A percentile compares a stretch with the other conserved stretches of the same genome.
Conservation (phyloP, 1,140 invertebrate species). For the Ceratoteleas bidentatus region DNA sequence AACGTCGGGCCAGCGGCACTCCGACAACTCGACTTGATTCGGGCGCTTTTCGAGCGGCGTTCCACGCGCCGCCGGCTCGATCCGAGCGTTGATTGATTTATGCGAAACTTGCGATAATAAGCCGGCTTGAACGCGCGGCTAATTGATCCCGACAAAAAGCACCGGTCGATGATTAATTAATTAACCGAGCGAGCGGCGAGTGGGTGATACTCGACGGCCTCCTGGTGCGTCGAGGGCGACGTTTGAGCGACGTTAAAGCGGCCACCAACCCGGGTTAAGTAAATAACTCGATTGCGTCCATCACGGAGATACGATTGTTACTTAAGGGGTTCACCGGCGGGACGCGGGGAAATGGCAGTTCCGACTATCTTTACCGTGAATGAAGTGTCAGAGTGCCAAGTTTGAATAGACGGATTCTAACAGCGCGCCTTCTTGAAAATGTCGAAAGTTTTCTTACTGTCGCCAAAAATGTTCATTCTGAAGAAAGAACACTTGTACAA, state of each 20-base stretch:
- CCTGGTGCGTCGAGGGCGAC: background rate
- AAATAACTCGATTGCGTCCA: constrained; percentile 12
- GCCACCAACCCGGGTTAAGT: constrained; percentile 2
- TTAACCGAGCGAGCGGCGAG: background rate
- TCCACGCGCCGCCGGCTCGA: background rate
- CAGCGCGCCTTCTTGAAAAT: too few species aligned
- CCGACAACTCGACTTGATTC: constrained; percentile 13
- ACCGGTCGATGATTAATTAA: background rate
- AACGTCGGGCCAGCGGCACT: background rate
- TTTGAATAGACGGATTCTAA: too few species aligned
- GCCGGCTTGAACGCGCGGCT: background rate
- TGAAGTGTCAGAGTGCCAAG: too few species aligned
- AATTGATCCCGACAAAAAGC: background rate
- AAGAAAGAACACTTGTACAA: too few species aligned
- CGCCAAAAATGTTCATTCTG: too few species aligned
- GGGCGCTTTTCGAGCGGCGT: background rate
- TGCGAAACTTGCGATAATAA: background rate
- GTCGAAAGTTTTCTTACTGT: too few species aligned
- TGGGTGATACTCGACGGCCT: background rate
- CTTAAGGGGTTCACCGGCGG: background rate
- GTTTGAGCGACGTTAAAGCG: background rate
- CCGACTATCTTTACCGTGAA: too few species aligned
- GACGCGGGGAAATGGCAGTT: too few species aligned
- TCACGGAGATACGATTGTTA: constrained; percentile 5
- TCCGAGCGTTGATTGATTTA: background rate